phyloP scores from a whole-genome alignment of 2,797 vertebrate species.

The Euthynnus affinis region DNA sequence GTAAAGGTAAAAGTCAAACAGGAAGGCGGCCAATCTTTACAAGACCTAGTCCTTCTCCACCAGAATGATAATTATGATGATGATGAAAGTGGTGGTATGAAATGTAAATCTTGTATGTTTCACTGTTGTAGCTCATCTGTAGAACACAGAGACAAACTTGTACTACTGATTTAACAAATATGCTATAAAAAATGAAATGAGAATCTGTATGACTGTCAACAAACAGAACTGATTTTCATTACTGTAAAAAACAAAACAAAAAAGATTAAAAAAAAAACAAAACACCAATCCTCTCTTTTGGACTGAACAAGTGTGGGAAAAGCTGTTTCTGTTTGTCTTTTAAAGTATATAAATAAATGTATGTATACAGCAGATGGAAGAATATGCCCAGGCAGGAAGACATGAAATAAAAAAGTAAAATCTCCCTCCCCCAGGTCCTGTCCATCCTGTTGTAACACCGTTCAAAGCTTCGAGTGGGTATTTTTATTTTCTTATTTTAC shows the following conservation, averaged over 20 bases:
- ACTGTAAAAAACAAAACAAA: conserved; percentile 80
- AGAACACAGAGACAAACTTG: conserved; percentile 86
- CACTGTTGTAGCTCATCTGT: conserved; percentile 91
- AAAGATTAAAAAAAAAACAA: not conserved
- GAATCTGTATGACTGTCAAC: conserved; percentile 70
- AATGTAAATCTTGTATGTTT: conserved; percentile 93
- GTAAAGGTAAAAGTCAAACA: too few species aligned
- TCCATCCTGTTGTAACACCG: conserved; percentile 75
- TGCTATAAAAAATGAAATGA: conserved; percentile 79
- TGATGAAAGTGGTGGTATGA: conserved; percentile 82
- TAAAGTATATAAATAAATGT: conserved; percentile 69
- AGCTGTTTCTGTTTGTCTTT: conserved; percentile 61
- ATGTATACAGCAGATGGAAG: conserved; percentile 3
- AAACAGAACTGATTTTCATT: conserved; percentile 85
- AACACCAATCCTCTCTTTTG: conserved; percentile 79
- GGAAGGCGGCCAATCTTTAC: conserved; percentile 44
- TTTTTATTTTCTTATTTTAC: conserved; percentile 13
- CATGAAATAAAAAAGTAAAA: not conserved
- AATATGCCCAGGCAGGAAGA: conserved; percentile 70
- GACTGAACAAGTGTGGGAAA: conserved; percentile 75
- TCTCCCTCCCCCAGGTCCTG: not conserved
- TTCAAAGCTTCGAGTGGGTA: conserved; percentile 79
- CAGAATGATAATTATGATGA: conserved; percentile 65
- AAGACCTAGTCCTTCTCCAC: conserved; percentile 12
- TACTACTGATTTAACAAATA: conserved; percentile 95